Percentiles rank a stretch among this genome's conserved stretches.
These are phyloP conservation scores for Pseudococcus jackbeardsleyi DNA, from an alignment of 2,888 invertebrate genomes.

Conservation along the genomic window DNA sequence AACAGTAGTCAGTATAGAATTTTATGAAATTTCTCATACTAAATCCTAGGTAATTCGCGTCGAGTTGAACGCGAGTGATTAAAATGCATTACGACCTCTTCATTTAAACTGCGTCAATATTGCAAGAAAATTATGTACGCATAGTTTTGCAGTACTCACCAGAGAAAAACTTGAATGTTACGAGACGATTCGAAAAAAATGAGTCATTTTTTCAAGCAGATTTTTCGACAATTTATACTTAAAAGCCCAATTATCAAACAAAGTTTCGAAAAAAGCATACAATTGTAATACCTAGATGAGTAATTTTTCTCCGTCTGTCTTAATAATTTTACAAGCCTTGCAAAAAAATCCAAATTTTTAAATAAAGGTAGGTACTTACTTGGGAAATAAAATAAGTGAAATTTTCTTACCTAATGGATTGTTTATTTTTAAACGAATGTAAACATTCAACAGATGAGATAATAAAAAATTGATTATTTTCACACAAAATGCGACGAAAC, in stretches of 20 bases:
- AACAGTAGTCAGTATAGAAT: neutral
- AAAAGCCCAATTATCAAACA: neutral
- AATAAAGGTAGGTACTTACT: too few relatives aligned
- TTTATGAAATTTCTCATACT: neutral
- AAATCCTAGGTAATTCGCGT: neutral
- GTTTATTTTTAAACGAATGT: neutral
- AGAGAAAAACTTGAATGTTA: neutral
- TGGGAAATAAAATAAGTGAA: conserved; percentile 6
- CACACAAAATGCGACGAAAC: neutral
- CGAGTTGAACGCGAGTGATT: neutral
- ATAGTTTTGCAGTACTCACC: neutral
- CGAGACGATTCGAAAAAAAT: neutral
- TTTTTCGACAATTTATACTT: neutral
- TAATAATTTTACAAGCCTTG: neutral
- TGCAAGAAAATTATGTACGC: neutral
- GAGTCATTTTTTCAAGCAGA: neutral
- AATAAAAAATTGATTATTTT: neutral
- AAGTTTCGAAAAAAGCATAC: neutral
- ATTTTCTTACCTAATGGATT: neutral
- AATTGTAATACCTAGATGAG: too few relatives aligned
- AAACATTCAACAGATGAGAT: conserved; percentile 19
- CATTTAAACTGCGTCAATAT: neutral
- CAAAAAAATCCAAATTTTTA: neutral
- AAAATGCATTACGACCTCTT: conserved; percentile 2
- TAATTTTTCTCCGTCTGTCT: neutral